Percentiles rank a stretch among this genome's conserved stretches.
These are phyloP conservation scores for Solenodon paradoxus DNA, from an alignment of 2,113 vertebrate genomes.

Conservation along the genomic window DNA sequence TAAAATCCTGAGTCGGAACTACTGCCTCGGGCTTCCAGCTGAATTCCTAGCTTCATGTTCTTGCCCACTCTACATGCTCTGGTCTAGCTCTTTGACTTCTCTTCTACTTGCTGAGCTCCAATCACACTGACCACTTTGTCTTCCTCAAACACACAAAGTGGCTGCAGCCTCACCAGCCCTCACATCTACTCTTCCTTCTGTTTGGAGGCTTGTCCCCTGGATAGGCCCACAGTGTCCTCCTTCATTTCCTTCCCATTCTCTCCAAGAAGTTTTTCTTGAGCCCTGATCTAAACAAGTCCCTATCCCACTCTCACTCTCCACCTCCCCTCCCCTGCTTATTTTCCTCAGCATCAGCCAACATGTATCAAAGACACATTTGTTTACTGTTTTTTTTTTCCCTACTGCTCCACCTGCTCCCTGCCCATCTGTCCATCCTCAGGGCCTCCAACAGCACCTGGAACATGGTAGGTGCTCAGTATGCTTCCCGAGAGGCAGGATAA, in stretches of 20 bases:
- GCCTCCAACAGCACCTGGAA: not conserved
- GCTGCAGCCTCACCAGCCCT: not conserved
- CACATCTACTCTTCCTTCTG: not conserved
- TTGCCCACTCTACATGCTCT: fast-evolving
- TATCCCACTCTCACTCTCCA: fast-evolving
- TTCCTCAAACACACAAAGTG: not conserved
- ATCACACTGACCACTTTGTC: not conserved
- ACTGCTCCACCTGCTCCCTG: too few relatives aligned
- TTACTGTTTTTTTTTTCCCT: not conserved
- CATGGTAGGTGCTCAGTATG: not conserved
- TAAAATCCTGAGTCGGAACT: fast-evolving
- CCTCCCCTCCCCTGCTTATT: not conserved
- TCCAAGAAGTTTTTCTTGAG: not conserved
- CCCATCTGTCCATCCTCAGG: not conserved
- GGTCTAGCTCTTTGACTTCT: not conserved
- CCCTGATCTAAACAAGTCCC: fast-evolving
- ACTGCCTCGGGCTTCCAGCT: not conserved
- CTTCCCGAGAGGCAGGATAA: fast-evolving
- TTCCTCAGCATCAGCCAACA: not conserved
- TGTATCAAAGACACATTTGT: fast-evolving
- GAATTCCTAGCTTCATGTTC: not conserved
- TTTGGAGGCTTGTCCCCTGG: not conserved
- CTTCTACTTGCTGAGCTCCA: not conserved
- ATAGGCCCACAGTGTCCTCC: fast-evolving
- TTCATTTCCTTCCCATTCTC: not conserved